A percentile compares a stretch with the other conserved stretches of the same genome.
phyloP scores from a whole-genome alignment of 2,797 vertebrate species.

The Loris lydekkerianus region DNA sequence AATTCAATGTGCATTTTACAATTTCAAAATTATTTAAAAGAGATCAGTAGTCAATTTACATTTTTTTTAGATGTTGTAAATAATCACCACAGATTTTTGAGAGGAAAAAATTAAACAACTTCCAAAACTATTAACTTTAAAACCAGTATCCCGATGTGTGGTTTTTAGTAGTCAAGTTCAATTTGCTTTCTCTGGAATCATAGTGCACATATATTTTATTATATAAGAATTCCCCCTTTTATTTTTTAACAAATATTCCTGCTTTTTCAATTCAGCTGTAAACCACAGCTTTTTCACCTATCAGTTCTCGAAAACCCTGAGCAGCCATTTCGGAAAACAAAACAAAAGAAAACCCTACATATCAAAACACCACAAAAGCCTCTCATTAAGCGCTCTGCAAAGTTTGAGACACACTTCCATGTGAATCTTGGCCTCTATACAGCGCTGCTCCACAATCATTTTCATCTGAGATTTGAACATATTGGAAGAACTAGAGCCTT shows the following conservation, averaged over 20 bases:
- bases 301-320: slow-evolving; percentile 82
- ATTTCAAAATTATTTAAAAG: slow-evolving; percentile 44
- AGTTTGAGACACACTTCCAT: slow-evolving; percentile 89
- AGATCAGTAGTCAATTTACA: slow-evolving; percentile 32
- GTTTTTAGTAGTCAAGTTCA: slow-evolving; percentile 80
- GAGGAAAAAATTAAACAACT: slow-evolving; percentile 53
- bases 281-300: slow-evolving; percentile 69
- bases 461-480: slow-evolving; percentile 96
- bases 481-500: slow-evolving; percentile 93
- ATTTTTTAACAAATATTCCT: slow-evolving; percentile 46
- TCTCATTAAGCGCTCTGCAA: slow-evolving; percentile 87
- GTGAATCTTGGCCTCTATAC: slow-evolving; percentile 89
- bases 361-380: slow-evolving; percentile 31
- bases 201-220: slow-evolving; percentile 64
- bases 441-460: slow-evolving; percentile 88
- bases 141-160: slow-evolving; percentile 32
- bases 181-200: slow-evolving; percentile 84
- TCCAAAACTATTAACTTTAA: slow-evolving; percentile 58
- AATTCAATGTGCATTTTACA: slow-evolving; percentile 50
- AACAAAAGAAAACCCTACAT: background rate
- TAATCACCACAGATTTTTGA: slow-evolving; percentile 49
- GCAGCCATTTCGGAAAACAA: slow-evolving; percentile 72
- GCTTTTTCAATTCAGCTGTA: slow-evolving; percentile 16
- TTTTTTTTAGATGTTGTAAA: slow-evolving; percentile 53
- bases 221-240: slow-evolving; percentile 61